Percentiles rank a stretch among this genome's conserved stretches.
These are phyloP conservation scores for rabbit (Oryctolagus cuniculus) DNA, from an alignment of 2,113 vertebrate species.

Conservation along the genomic window DNA sequence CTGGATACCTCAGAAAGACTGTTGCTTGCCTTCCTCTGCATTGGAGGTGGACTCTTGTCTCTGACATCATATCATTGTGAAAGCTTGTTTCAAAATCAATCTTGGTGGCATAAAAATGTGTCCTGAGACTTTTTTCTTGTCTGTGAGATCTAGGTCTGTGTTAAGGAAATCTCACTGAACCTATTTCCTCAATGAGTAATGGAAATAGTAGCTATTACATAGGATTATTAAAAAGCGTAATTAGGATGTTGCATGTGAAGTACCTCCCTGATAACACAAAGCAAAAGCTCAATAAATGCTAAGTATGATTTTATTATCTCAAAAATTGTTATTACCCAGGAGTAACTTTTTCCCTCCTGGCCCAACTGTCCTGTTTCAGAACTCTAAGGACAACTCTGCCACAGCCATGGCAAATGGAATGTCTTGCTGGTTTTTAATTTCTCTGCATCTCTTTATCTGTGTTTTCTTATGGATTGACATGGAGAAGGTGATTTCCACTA, in stretches of 20 bases:
- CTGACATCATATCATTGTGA: neutral
- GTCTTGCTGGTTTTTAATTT: slow-evolving; percentile 39
- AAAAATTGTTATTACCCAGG: neutral
- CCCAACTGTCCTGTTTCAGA: neutral
- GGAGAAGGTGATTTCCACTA: neutral
- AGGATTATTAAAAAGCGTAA: slow-evolving; percentile 14
- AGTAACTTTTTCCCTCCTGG: slow-evolving; percentile 1
- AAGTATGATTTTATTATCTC: neutral
- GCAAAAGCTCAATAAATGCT: neutral
- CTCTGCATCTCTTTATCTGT: neutral
- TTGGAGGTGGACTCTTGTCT: slow-evolving; percentile 1
- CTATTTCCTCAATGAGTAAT: slow-evolving; percentile 16
- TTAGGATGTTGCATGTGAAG: neutral
- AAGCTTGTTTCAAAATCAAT: slow-evolving; percentile 31
- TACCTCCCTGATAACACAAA: neutral
- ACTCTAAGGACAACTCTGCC: neutral
- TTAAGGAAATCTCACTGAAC: slow-evolving; percentile 5
- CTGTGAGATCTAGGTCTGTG: slow-evolving; percentile 34
- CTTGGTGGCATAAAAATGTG: neutral
- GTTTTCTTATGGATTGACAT: slow-evolving; percentile 50
- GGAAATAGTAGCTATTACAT: neutral
- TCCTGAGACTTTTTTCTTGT: neutral
- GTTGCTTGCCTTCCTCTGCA: slow-evolving; percentile 43
- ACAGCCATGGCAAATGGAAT: neutral
- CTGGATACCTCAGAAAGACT: neutral